A percentile compares a stretch with the other conserved stretches of the same genome.
Conservation (phyloP, 2,113 vertebrate species). For the Setophaga petechia region DNA sequence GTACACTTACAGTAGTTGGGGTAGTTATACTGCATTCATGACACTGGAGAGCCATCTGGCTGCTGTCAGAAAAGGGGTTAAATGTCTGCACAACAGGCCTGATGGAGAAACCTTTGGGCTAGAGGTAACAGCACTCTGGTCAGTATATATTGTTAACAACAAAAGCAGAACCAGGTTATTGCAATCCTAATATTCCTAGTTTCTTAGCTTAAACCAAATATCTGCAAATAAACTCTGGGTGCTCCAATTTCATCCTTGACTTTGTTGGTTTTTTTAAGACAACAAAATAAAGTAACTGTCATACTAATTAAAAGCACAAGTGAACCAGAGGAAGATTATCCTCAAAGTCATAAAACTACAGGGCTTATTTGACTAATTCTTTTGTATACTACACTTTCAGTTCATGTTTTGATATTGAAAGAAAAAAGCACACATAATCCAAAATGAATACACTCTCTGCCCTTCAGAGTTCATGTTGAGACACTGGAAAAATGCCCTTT, state of each 20-base stretch:
- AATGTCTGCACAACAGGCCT: neutral
- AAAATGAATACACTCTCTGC: neutral
- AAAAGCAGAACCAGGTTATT: neutral
- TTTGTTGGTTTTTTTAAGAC: neutral
- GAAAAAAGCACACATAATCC: neutral
- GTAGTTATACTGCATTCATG: neutral
- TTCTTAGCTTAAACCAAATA: neutral
- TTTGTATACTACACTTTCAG: neutral
- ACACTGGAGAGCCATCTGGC: neutral
- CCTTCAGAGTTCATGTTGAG: neutral
- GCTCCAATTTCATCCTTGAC: neutral
- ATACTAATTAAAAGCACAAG: neutral
- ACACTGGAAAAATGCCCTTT: neutral
- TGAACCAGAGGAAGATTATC: neutral
- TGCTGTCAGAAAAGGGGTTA: neutral
- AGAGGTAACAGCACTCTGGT: neutral
- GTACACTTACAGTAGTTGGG: rapidly evolving
- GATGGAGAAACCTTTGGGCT: neutral
- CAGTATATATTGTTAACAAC: neutral
- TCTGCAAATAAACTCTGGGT: neutral
- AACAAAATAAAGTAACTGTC: neutral
- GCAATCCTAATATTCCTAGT: neutral
- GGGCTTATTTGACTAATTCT: neutral
- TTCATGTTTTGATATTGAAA: neutral
- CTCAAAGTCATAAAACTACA: neutral